Evolutionary conservation across 2,797 vertebrate genomes (phyloP).

Genomic region (Anisognathus igniventris): DNA sequence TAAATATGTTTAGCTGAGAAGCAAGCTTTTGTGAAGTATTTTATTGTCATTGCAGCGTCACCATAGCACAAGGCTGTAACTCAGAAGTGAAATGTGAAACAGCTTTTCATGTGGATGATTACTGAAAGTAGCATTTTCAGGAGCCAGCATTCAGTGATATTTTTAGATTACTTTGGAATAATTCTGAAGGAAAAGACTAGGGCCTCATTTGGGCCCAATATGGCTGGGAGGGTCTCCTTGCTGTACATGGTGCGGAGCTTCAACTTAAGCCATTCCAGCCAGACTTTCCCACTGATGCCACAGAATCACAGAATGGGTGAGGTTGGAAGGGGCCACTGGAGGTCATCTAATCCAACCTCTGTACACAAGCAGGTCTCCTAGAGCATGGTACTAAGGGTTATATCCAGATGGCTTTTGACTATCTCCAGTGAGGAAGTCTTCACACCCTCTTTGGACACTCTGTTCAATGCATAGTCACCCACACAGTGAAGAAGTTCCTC

Average conservation of each 20-base stretch:
- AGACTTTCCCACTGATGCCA: not conserved
- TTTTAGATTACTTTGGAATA: not conserved
- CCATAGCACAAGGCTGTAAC: not conserved
- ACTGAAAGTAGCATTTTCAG: not conserved
- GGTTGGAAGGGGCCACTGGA: not conserved
- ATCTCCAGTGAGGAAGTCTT: not conserved
- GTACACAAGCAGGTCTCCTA: not conserved
- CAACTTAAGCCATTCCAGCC: not conserved
- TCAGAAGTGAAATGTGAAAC: not conserved
- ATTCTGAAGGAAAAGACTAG: not conserved
- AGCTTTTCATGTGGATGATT: not conserved
- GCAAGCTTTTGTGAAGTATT: not conserved
- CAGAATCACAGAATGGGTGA: not conserved
- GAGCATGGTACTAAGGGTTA: not conserved
- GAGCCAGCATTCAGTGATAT: not conserved
- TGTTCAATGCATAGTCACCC: not conserved
- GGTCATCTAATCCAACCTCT: not conserved
- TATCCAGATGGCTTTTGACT: not conserved
- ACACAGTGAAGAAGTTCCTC: not conserved
- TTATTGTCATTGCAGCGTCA: not conserved
- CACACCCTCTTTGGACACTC: not conserved
- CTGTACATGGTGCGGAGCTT: accelerated
- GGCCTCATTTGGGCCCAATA: accelerated
- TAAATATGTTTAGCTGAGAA: not conserved
- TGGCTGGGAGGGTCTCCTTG: not conserved